Conservation (phyloP, 2,888 invertebrate genomes). For the Megalurothrips usitatus region DNA sequence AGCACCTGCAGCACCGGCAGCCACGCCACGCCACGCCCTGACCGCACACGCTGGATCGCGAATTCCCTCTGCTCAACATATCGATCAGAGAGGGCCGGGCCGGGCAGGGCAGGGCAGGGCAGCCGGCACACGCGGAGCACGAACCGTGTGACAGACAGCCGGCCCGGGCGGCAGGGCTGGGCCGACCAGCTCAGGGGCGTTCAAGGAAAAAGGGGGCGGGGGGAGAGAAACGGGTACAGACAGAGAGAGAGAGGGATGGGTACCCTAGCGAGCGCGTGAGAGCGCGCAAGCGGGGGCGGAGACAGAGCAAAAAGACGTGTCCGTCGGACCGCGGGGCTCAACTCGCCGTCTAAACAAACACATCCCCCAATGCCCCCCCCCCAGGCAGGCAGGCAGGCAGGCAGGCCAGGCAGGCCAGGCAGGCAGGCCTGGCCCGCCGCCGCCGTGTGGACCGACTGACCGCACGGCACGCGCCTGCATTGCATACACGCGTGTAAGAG, state of each 20-base stretch:
- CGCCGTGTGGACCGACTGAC: too few relatives aligned
- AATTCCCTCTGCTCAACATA: not conserved
- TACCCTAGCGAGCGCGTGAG: too few relatives aligned
- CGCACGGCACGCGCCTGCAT: too few relatives aligned
- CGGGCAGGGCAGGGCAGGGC: too few relatives aligned
- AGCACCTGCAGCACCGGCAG: not conserved
- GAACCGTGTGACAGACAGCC: too few relatives aligned
- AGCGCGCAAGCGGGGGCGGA: not conserved
- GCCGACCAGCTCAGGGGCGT: not conserved
- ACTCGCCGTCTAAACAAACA: not conserved
- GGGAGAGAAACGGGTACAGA: too few relatives aligned
- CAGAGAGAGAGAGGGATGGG: too few relatives aligned
- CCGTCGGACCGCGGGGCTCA: not conserved
- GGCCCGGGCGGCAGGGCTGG: not conserved
- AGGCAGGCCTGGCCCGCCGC: too few relatives aligned
- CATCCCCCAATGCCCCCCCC: not conserved
- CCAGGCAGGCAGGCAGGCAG: not conserved
- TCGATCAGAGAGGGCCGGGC: constrained; percentile 2
- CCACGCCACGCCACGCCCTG: not conserved
- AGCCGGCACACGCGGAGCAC: not conserved
- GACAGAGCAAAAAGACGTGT: not conserved
- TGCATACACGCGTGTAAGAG: too few relatives aligned
- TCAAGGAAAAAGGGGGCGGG: too few relatives aligned
- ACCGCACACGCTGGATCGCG: not conserved
- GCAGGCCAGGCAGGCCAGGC: not conserved